Evolutionary conservation across 2,888 invertebrate genomes (phyloP), one percentile per base, ranked within the genome.

Genomic region (Argyresthia albistria): DNA sequence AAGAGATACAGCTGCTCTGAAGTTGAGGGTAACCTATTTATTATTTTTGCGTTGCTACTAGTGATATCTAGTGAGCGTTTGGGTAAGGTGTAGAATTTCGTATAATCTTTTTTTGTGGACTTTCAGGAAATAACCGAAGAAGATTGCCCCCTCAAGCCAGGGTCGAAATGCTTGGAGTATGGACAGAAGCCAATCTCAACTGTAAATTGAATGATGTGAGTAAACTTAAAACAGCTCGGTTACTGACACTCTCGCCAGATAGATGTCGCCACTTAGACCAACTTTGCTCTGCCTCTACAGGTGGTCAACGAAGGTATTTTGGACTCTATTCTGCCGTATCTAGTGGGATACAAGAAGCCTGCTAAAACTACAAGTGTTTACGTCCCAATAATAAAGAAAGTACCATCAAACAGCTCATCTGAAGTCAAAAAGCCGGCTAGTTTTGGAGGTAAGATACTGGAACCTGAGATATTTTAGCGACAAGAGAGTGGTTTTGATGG

Each of bases 231-330:
- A 25, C 25, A 25, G n/a, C n/a, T n/a, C n/a, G n/a, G n/a, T 53
- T 8, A 43, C 11, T 3, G 7, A 10, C 39, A 10, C 39, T 39
- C 39, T n/a, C 43, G 14, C n/a, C 4, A 14, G n/a, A 43, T 16
- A 45, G 25, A 25, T 46, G 25, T 15, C 9, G 25, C 10, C 16
- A 25, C 10, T 46, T 14, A 11, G 8, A 43, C 8, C 4, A 43
- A 14, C 8, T 45, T 36, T 65, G 60, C 77, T 55, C 88, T 89
- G 58, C 78, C 77, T 55, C 88, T 89, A 58, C 78, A 94, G 80
- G 91, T 95, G 0, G 88, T 96, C 57, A 92, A 93, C 49, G 95
- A 95, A 80, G 95, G 95, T 10, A 89, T 96, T 55, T 75, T 95
- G 50, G 96, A 96, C 76, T 94, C 95, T 0, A 92, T 96, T 54